phyloP scores from a whole-genome alignment of 1,140 invertebrate genomes.

The Anagrus nilaparvatae region DNA sequence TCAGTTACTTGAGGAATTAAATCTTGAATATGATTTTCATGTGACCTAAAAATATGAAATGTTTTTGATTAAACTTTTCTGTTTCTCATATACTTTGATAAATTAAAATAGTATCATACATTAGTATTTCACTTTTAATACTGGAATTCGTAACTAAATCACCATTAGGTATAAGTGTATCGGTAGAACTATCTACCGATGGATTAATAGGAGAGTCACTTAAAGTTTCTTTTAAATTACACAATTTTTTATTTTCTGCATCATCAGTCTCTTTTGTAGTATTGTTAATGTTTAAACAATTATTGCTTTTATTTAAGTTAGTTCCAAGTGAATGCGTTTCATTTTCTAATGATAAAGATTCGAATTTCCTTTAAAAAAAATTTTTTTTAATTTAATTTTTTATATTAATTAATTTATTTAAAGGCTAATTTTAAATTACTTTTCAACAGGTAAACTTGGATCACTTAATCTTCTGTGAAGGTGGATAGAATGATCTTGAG shows the following conservation, averaged over 20 bases:
- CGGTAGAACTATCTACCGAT: conserved; percentile 42
- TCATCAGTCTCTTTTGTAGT: conserved; percentile 19
- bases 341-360: conserved; percentile 31
- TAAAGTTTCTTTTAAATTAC: conserved; percentile 23
- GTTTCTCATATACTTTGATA: no score
- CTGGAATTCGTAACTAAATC: conserved; percentile 24
- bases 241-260: conserved; percentile 20
- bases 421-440: conserved; percentile 22
- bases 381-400: neutral
- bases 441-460: conserved; percentile 64
- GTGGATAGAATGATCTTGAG: conserved; percentile 50
- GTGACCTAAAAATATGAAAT: no score
- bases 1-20: no score
- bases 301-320: conserved; percentile 21
- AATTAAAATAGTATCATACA: no score
- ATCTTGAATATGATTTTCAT: no score
- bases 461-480: conserved; percentile 65
- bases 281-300: conserved; percentile 14
- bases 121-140: no score
- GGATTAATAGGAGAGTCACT: conserved; percentile 33
- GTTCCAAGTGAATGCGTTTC: conserved; percentile 25
- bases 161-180: conserved; percentile 39
- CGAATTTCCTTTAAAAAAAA: conserved; percentile 33
- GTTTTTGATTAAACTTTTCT: no score
- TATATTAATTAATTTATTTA: neutral